Evolutionary conservation across 2,888 invertebrate species (phyloP).

Genomic region (Sarcophaga variegata): DNA sequence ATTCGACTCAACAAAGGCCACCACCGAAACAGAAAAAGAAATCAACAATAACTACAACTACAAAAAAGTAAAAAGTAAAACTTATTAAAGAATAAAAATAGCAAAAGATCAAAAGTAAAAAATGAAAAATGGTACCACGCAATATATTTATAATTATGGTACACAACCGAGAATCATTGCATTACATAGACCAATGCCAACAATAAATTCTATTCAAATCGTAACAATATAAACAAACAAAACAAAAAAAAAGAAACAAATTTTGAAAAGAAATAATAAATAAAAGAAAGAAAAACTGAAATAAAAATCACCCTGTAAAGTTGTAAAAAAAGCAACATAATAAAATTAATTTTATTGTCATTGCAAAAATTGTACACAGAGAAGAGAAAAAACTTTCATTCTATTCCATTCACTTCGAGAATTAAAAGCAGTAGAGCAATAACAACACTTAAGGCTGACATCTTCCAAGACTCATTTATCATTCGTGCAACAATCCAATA

Average conservation of each 20-base stretch:
- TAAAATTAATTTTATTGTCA: slow-evolving; percentile 60
- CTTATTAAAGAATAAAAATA: no score
- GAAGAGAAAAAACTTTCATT: slow-evolving; percentile 11
- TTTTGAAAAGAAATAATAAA: neutral
- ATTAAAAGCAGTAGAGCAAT: slow-evolving; percentile 23
- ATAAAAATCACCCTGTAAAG: neutral
- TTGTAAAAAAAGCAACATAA: slow-evolving; percentile 40
- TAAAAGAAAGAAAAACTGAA: slow-evolving; percentile 3
- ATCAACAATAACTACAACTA: neutral
- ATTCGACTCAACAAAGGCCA: slow-evolving; percentile 53
- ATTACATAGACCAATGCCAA: neutral
- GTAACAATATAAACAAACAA: slow-evolving; percentile 7
- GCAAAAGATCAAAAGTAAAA: slow-evolving; percentile 15
- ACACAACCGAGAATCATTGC: slow-evolving; percentile 15
- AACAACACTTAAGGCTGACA: slow-evolving; percentile 54
- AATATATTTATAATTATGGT: slow-evolving; percentile 30
- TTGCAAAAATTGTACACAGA: slow-evolving; percentile 40
- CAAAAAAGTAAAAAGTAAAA: neutral
- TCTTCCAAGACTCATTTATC: slow-evolving; percentile 57
- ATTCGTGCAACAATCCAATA: slow-evolving; percentile 39
- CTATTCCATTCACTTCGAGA: slow-evolving; percentile 5
- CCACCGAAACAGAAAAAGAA: slow-evolving; percentile 17
- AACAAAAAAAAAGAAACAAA: neutral
- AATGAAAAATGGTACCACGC: slow-evolving; percentile 42
- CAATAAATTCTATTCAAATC: neutral